Percentiles rank a stretch among this genome's conserved stretches.
phyloP scores from a whole-genome alignment of 2,888 invertebrate genomes.

The Leptopilina syphax region DNA sequence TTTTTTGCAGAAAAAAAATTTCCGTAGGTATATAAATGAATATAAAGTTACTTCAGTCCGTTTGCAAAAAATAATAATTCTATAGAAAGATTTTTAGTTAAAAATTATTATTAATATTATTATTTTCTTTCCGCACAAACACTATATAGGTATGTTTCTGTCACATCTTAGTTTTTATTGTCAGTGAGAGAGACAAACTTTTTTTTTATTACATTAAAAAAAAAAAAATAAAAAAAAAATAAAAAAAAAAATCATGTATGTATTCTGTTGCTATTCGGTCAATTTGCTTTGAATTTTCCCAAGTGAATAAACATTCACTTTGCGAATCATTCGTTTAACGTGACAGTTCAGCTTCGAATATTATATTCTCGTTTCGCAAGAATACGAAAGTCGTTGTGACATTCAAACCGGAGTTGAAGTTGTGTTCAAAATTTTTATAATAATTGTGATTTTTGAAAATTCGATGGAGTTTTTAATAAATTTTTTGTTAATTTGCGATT shows the following conservation, averaged over 20 bases:
- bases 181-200: neutral
- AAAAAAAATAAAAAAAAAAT: neutral
- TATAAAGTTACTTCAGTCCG: constrained; percentile 26
- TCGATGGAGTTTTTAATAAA: no score
- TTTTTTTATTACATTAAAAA: neutral
- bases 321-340: constrained; percentile 49
- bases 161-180: neutral
- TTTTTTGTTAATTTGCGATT: no score
- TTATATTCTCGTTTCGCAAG: constrained; percentile 34
- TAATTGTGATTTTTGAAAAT: neutral
- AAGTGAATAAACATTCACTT: constrained; percentile 32
- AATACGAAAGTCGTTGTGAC: constrained; percentile 53
- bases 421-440: neutral
- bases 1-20: neutral
- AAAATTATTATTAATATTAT: neutral
- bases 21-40: neutral
- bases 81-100: constrained; percentile 14
- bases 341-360: constrained; percentile 29
- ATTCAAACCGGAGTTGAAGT: constrained; percentile 55
- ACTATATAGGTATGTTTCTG: neutral
- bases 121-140: neutral
- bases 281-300: constrained; percentile 9
- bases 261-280: constrained; percentile 24
- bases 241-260: neutral
- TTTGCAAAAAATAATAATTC: constrained; percentile 16